Base-by-base conservation (phyloP, 2,888 invertebrate genomes). In the Priocnemis perturbator region DNA sequence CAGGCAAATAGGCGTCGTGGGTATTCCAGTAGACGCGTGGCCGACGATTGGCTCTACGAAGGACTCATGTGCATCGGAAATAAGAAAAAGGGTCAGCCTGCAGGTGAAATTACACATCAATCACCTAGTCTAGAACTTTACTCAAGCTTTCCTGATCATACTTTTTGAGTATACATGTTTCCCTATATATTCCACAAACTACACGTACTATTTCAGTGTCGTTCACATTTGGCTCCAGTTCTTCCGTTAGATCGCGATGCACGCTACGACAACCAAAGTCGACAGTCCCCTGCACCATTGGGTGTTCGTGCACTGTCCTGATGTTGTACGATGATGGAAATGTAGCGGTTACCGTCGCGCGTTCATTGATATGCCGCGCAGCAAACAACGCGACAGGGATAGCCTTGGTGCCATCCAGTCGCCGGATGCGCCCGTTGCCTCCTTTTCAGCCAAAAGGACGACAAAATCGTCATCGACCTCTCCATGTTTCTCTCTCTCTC, bases 381-480 rank as follows among this genome's bases (percentile, higher is more conserved):
- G 21, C 50, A 19, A 50, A 69, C 67, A 62, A 67, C 50, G 50
- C 50, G 50, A 50, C 50, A 19, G 19, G 50, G 50, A 81, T 74
- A 81, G 80, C 81, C 83, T 82, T 79, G 71, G 52, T 70, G 73
- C 67, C 78, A 66, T 73, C 64, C 55, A 74, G 70, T 82, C 78
- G 78, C 82, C 84, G 84, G 83, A 85, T 84, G 78, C 80, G 76
- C 61, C 59, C 73, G 74, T 74, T 79, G 77, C 65, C 72, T 81
- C 79, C 80, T 83, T 84, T 83, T 81, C 76, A 78, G 79, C 70
- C 68, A 60, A 77, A 81, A 73, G 61, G 69, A 63, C 68, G 67
- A 74, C 47, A 64, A 75, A 65, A 60, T 64, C 57, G 59, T 60
- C 53, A 64, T 56, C 45, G 20, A 58, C 19, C 20, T 47, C 57